Evolutionary conservation across 2,113 vertebrate genomes (phyloP).

Genomic region (Triplophysa rosa): DNA sequence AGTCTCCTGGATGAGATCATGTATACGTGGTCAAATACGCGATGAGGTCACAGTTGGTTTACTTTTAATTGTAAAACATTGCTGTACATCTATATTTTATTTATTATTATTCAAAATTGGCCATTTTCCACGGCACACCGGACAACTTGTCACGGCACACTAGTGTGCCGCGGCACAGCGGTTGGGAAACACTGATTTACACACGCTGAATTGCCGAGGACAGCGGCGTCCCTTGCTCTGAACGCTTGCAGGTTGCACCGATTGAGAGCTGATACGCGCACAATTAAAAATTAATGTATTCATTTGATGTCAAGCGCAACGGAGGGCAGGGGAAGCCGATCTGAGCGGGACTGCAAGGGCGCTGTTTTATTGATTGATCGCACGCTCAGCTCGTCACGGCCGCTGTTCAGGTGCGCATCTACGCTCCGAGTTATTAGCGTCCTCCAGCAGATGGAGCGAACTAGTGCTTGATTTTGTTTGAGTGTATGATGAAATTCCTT

Average conservation of each 20-base stretch:
- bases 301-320: slow-evolving; percentile 71
- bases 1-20: too few species aligned
- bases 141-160: too few species aligned
- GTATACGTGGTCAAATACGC: too few species aligned
- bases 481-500: slow-evolving; percentile 19
- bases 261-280: slow-evolving; percentile 53
- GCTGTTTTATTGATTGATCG: slow-evolving; percentile 64
- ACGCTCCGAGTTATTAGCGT: slow-evolving; percentile 31
- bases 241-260: slow-evolving; percentile 6
- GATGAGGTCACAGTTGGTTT: too few species aligned
- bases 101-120: too few species aligned
- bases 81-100: too few species aligned
- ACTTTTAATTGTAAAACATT: too few species aligned
- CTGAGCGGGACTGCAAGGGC: slow-evolving; percentile 48
- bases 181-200: too few species aligned
- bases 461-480: slow-evolving; percentile 26
- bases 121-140: too few species aligned
- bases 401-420: slow-evolving; percentile 32
- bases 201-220: neutral
- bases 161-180: too few species aligned
- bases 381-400: slow-evolving; percentile 34
- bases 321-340: slow-evolving; percentile 63
- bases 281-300: slow-evolving; percentile 71
- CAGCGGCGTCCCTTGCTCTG: slow-evolving; percentile 36
- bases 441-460: slow-evolving; percentile 34